phyloP scores from a whole-genome alignment of 2,888 invertebrate species.

The Thumatha senex region DNA sequence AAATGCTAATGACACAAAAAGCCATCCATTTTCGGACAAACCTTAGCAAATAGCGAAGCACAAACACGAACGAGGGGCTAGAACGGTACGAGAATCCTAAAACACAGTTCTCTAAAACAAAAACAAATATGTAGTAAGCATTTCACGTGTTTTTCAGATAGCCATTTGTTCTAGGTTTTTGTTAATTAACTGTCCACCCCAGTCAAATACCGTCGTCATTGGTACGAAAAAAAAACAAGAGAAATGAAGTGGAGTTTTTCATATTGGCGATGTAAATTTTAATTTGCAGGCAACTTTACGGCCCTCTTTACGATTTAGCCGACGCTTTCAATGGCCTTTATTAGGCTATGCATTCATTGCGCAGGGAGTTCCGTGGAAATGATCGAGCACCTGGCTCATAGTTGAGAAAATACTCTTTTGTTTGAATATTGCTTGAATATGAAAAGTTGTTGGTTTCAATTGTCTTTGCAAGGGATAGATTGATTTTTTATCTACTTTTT shows the following conservation, averaged over 20 bases:
- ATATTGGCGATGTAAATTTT: slow-evolving; percentile 82
- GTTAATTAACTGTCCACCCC: slow-evolving; percentile 78
- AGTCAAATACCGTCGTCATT: slow-evolving; percentile 65
- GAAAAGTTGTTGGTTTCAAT: background rate
- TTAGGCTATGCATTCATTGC: slow-evolving; percentile 73
- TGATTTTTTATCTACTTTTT: too few species aligned
- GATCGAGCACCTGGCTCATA: slow-evolving; percentile 34
- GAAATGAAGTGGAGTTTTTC: slow-evolving; percentile 74
- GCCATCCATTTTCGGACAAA: too few species aligned
- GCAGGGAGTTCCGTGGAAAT: slow-evolving; percentile 52
- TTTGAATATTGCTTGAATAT: background rate
- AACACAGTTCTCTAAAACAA: slow-evolving; percentile 1
- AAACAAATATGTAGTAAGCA: slow-evolving; percentile 35
- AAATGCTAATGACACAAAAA: too few species aligned
- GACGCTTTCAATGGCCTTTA: slow-evolving; percentile 75
- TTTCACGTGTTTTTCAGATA: slow-evolving; percentile 57
- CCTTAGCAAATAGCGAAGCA: too few species aligned
- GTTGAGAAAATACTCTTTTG: slow-evolving; percentile 8
- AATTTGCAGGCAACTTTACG: slow-evolving; percentile 81
- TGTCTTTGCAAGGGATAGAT: too few species aligned
- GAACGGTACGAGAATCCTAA: too few species aligned
- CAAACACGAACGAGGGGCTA: too few species aligned
- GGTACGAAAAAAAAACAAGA: slow-evolving; percentile 62
- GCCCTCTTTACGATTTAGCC: slow-evolving; percentile 78
- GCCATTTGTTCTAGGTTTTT: slow-evolving; percentile 70